phyloP scores from a whole-genome alignment of 2,113 vertebrate species.

The Plestiodon gilberti region DNA sequence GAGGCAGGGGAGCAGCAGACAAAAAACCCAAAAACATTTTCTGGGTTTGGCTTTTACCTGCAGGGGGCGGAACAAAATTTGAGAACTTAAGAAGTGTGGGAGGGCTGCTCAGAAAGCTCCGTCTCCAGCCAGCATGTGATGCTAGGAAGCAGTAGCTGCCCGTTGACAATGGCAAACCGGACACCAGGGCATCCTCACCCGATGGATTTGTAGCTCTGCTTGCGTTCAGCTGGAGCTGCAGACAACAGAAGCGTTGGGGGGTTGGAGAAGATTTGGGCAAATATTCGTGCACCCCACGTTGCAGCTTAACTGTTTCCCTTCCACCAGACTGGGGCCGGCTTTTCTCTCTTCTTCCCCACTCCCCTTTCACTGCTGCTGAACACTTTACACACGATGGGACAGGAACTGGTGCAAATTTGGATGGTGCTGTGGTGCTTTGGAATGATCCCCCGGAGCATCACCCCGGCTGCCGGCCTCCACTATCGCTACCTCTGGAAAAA shows the following conservation, averaged over 20 bases:
- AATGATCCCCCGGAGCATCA: slow-evolving; percentile 55
- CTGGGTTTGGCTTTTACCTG: slow-evolving; percentile 64
- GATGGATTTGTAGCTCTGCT: not conserved
- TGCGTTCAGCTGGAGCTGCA: not conserved
- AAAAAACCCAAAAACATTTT: not conserved
- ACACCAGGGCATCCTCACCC: not conserved
- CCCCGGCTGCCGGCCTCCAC: slow-evolving; percentile 62
- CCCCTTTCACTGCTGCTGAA: not conserved
- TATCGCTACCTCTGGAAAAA: slow-evolving; percentile 80
- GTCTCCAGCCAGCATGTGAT: not conserved
- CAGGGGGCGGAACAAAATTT: slow-evolving; percentile 51
- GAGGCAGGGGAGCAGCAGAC: not conserved
- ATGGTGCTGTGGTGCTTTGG: slow-evolving; percentile 69
- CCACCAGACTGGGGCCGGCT: not conserved
- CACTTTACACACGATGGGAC: not conserved
- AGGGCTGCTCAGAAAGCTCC: not conserved
- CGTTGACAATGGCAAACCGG: not conserved
- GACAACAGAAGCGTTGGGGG: not conserved
- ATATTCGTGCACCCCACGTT: not conserved
- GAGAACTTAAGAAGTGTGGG: slow-evolving; percentile 35
- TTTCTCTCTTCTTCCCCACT: not conserved
- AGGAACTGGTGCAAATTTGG: slow-evolving; percentile 33
- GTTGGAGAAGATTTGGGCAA: not conserved
- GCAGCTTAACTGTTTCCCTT: not conserved
- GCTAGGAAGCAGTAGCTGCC: slow-evolving; percentile 7